A percentile compares a stretch with the other conserved stretches of the same genome.
These are phyloP conservation scores for Scortum barcoo DNA, from an alignment of 2,113 vertebrate species.

Conservation along the genomic window DNA sequence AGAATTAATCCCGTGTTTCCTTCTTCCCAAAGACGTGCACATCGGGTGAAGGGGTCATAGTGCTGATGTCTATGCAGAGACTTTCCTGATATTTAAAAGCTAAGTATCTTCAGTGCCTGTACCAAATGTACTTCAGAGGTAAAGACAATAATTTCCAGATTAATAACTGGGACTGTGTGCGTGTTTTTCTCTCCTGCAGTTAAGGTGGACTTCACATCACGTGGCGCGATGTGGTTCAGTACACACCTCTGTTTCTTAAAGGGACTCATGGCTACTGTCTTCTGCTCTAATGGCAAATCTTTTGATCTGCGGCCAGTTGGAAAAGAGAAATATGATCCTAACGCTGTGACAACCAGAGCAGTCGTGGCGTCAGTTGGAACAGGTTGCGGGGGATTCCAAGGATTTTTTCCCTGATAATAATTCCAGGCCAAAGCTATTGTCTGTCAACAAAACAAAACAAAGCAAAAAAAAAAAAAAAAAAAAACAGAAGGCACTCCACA, in stretches of 20 bases:
- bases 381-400: slow-evolving; percentile 86
- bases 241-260: not conserved
- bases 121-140: not conserved
- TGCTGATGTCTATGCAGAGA: not conserved
- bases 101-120: not conserved
- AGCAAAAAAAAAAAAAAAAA: slow-evolving; percentile 7
- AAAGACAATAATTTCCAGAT: not conserved
- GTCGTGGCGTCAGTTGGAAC: slow-evolving; percentile 76
- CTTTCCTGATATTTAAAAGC: not conserved
- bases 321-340: slow-evolving; percentile 80
- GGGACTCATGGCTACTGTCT: not conserved
- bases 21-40: not conserved
- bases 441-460: slow-evolving; percentile 52
- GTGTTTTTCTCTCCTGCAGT: not conserved
- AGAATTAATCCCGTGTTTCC: not conserved
- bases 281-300: slow-evolving; percentile 21
- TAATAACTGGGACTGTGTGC: not conserved
- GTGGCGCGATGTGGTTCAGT: not conserved
- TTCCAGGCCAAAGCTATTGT: slow-evolving; percentile 76
- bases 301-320: slow-evolving; percentile 63
- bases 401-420: slow-evolving; percentile 84
- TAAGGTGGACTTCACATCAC: not conserved
- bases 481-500: slow-evolving; percentile 56
- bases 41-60: not conserved
- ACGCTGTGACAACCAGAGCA: slow-evolving; percentile 55